Conservation (phyloP, 2,888 invertebrate genomes). For the Apodemia mormo region DNA sequence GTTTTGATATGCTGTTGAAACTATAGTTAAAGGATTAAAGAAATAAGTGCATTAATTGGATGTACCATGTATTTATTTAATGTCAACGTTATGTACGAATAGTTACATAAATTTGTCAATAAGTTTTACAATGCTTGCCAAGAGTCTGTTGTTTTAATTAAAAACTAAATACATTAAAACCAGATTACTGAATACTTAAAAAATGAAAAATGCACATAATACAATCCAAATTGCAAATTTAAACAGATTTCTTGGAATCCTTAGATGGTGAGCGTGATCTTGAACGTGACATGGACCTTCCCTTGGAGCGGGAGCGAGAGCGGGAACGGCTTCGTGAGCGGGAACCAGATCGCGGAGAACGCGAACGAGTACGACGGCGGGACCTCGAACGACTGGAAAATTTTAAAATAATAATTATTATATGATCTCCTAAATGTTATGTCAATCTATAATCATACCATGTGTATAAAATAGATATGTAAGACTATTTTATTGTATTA, state of each 20-base stretch:
- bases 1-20: no score
- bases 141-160: background rate
- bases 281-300: conserved; percentile 73
- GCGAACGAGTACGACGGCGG: conserved; percentile 83
- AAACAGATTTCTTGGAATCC: conserved; percentile 76
- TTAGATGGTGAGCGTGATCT: conserved; percentile 75
- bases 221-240: conserved; percentile 34
- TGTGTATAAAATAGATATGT: background rate
- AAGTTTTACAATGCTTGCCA: background rate
- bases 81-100: conserved; percentile 12
- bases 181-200: conserved; percentile 20
- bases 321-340: conserved; percentile 72
- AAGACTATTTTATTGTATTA: no score
- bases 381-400: conserved; percentile 83
- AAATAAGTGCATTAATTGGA: no score
- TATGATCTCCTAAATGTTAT: background rate
- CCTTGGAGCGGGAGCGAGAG: conserved; percentile 78
- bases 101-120: conserved; percentile 8
- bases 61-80: background rate
- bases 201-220: conserved; percentile 28
- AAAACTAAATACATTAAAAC: conserved; percentile 19
- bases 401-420: conserved; percentile 32
- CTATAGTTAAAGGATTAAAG: no score
- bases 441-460: conserved; percentile 1
- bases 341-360: conserved; percentile 76